Evolutionary conservation across 2,113 vertebrate species (phyloP).

Genomic region (Aphyosemion australe): DNA sequence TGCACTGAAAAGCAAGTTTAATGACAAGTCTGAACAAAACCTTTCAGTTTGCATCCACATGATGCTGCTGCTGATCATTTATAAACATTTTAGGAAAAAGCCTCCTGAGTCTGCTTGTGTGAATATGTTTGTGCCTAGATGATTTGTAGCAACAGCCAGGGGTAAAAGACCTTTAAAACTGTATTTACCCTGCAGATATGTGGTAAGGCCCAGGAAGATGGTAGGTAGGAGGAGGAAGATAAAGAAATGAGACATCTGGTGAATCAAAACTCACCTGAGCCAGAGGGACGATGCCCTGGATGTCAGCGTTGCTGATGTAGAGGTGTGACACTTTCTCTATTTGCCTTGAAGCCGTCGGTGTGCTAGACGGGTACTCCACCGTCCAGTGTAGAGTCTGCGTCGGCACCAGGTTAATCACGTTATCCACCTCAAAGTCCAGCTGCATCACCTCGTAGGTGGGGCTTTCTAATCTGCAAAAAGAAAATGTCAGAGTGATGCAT

Average conservation of each 20-base stretch:
- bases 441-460: conserved; percentile 89
- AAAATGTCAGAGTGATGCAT: no score
- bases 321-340: conserved; percentile 82
- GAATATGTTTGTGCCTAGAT: conserved; percentile 31
- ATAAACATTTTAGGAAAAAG: conserved; percentile 22
- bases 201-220: conserved; percentile 16
- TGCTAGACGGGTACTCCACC: conserved; percentile 83
- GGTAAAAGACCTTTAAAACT: conserved; percentile 68
- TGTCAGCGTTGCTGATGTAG: conserved; percentile 86
- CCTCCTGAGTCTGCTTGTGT: conserved; percentile 32
- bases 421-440: conserved; percentile 91
- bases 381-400: conserved; percentile 92
- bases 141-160: conserved; percentile 47
- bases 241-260: conserved; percentile 17
- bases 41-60: conserved; percentile 6
- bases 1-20: background rate
- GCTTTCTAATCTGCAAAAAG: conserved; percentile 78
- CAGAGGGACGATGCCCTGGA: conserved; percentile 89
- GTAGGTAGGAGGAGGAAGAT: conserved; percentile 19
- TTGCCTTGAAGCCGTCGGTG: conserved; percentile 72
- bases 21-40: no score
- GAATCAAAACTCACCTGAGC: conserved; percentile 81
- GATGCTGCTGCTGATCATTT: conserved; percentile 34
- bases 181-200: conserved; percentile 46
- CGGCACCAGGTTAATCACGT: conserved; percentile 83